Evolutionary conservation across 1,140 invertebrate species (phyloP).

Genomic region (Carcinoscorpius rotundicauda): DNA sequence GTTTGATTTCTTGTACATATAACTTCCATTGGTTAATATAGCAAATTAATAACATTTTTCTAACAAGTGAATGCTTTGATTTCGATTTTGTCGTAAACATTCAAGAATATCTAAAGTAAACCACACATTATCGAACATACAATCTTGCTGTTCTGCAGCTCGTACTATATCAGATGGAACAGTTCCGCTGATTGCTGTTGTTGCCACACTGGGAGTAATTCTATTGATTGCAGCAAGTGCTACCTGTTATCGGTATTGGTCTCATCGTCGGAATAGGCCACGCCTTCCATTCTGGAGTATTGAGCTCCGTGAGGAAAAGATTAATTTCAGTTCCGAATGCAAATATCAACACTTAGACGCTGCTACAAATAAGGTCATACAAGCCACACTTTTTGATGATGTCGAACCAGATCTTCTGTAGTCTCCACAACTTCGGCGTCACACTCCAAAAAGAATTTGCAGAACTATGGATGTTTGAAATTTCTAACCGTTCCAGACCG

Average conservation of each 20-base stretch:
- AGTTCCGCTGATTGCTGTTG: constrained; percentile 15
- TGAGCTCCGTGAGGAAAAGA: constrained; percentile 15
- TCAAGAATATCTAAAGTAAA: no score
- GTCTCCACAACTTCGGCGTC: no score
- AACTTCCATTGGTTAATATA: no score
- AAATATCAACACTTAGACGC: constrained; percentile 19
- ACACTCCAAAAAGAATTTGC: no score
- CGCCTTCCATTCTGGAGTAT: constrained; percentile 20
- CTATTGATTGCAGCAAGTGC: constrained; percentile 18
- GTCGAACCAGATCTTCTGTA: no score
- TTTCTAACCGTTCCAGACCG: no score
- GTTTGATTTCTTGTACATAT: no score
- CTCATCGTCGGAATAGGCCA: constrained; percentile 12
- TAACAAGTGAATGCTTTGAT: no score
- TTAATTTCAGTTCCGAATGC: constrained; percentile 12
- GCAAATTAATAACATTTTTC: no score
- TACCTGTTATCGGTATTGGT: constrained; percentile 20
- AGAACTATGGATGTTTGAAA: no score
- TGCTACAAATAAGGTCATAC: constrained; percentile 6
- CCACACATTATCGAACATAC: not conserved
- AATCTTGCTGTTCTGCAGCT: constrained; percentile 12
- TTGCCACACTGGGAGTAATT: constrained; percentile 17
- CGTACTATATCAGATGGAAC: constrained; percentile 17
- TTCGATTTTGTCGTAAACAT: no score
- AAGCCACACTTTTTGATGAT: no score